Evolutionary conservation across 2,797 vertebrate species (phyloP).

Genomic region (Spea hammondii): DNA sequence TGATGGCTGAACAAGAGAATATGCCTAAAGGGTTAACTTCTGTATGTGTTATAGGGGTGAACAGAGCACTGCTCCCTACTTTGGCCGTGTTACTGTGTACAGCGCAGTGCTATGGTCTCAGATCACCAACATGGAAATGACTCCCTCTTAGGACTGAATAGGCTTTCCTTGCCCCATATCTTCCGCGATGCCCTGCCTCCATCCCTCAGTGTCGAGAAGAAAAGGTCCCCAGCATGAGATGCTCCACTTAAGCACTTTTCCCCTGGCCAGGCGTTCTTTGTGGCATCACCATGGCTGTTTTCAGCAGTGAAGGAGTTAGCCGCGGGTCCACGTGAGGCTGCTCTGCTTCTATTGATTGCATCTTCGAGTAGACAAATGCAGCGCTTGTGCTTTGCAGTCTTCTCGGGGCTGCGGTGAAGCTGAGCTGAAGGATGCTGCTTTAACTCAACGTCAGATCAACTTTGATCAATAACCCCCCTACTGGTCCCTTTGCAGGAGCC

Average conservation of each 20-base stretch:
- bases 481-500: slow-evolving; percentile 81
- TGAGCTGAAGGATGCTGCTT: slow-evolving; percentile 67
- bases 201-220: not conserved
- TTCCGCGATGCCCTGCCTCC: not conserved
- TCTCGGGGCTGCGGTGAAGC: slow-evolving; percentile 62
- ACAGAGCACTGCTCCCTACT: too few relatives aligned
- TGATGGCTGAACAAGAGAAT: too few relatives aligned
- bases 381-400: slow-evolving; percentile 63
- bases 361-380: slow-evolving; percentile 67
- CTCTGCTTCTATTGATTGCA: slow-evolving; percentile 67
- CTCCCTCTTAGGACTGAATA: too few relatives aligned
- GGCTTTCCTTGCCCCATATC: not conserved
- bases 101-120: not conserved
- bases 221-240: not conserved
- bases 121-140: not conserved
- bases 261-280: not conserved
- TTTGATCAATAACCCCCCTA: slow-evolving; percentile 82
- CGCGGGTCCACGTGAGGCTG: slow-evolving; percentile 69
- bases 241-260: not conserved
- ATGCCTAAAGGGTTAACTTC: too few relatives aligned
- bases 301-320: slow-evolving; percentile 61
- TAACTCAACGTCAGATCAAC: slow-evolving; percentile 81
- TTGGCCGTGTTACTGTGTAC: too few relatives aligned
- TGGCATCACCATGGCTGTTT: not conserved
- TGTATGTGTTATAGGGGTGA: too few relatives aligned